Evolutionary conservation across 2,113 vertebrate genomes (phyloP), one percentile per base, ranked within the genome.

Genomic region (Rostratula benghalensis): DNA sequence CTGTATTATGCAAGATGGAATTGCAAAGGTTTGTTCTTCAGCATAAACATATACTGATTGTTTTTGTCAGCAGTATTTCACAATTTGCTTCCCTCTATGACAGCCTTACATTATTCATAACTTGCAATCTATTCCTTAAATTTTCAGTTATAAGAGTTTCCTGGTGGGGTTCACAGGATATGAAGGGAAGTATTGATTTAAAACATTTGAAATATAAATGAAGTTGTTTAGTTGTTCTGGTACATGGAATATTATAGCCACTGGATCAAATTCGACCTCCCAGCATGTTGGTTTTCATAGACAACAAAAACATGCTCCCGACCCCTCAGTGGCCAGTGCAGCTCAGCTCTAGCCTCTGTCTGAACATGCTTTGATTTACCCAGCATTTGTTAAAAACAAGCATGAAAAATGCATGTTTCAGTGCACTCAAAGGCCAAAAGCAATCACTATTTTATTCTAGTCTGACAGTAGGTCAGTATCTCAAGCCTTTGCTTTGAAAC

Each of bases 131-230:
- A 87, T 78, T 92, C 85, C 85, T 97, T 95, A 97, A 91, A 87
- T 96, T 96, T 98, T 96, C 95, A 97, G 63, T 92, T 97, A 57
- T 77, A 87, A 84, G 89, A 75, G 70, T 95, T 96, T 96, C 95
- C 83, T 97, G 71, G 70, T 63, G 88, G 80, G 87, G 87, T 82
- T 93, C 60, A n/a, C 94, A 97, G 76, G 85, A 95, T 89, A 97
- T 74, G 86, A 95, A 97, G 90, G 91, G 73, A 91, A 94, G 86
- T 98, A 99, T 98, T 98, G 95, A 99, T 98, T 92, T 86, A 74
- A 97, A 97, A 95, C 94, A 97, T 98, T 98, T 98, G 78, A 98
- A 98, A 98, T 98, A 97, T 96, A 98, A 97, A 98, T 97, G 96
- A 97, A 97, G 97, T 96, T 91, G 74, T 97, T 97, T 94, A 77